phyloP scores from a whole-genome alignment of 2,113 vertebrate genomes.

The Neogobius melanostomus region DNA sequence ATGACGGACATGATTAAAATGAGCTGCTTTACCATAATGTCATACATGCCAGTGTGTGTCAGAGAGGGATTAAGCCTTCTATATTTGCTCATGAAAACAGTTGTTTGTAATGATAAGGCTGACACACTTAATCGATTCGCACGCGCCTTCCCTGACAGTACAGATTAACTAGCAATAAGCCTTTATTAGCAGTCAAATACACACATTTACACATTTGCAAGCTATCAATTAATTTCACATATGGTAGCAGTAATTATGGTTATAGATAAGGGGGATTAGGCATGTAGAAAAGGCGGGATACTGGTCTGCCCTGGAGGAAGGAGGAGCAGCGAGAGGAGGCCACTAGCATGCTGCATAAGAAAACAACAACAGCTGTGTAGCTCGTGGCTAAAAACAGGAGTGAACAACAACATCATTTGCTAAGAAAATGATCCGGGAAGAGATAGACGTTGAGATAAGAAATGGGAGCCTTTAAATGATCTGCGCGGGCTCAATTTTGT shows the following conservation, averaged over 20 bases:
- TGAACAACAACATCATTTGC: slow-evolving; percentile 76
- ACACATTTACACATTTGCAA: slow-evolving; percentile 54
- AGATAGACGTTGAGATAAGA: slow-evolving; percentile 55
- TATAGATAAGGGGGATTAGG: slow-evolving; percentile 67
- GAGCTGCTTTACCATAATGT: slow-evolving; percentile 48
- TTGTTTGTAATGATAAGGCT: slow-evolving; percentile 55
- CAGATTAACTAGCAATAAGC: slow-evolving; percentile 64
- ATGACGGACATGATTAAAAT: slow-evolving; percentile 49
- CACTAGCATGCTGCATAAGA: slow-evolving; percentile 62
- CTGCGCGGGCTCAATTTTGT: slow-evolving; percentile 10
- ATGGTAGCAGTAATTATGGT: slow-evolving; percentile 73
- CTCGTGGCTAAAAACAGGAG: slow-evolving; percentile 76
- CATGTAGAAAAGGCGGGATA: slow-evolving; percentile 48
- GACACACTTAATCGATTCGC: slow-evolving; percentile 60
- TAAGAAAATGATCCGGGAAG: slow-evolving; percentile 70
- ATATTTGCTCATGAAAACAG: slow-evolving; percentile 52
- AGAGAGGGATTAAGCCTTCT: slow-evolving; percentile 49
- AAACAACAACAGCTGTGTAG: slow-evolving; percentile 83
- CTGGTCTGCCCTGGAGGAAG: slow-evolving; percentile 62
- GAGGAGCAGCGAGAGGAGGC: slow-evolving; percentile 56
- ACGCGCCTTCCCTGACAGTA: slow-evolving; percentile 53
- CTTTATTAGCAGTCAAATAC: slow-evolving; percentile 61
- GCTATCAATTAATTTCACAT: slow-evolving; percentile 70
- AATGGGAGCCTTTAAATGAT: slow-evolving; percentile 35
- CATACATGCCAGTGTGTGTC: slow-evolving; percentile 47